Percentiles rank a stretch among this genome's conserved stretches.
Evolutionary conservation across 2,113 vertebrate species (phyloP).

Genomic region (Nothoprocta pentlandii): DNA sequence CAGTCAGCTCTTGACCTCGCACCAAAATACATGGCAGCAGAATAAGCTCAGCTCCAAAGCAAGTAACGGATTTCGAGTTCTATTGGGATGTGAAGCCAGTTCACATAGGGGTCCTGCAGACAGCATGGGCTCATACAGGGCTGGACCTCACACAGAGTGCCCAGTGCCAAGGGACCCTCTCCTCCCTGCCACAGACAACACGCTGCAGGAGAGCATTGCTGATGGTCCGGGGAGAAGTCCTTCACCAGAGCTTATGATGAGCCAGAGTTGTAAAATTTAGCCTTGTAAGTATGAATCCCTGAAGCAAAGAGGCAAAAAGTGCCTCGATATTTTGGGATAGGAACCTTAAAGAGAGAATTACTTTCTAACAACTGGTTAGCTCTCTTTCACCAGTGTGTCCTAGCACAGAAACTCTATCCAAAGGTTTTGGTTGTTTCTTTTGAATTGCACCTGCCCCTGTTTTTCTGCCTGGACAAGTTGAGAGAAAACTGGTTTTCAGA

Average conservation of each 20-base stretch:
- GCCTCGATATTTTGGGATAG: neutral
- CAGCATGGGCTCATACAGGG: rapidly evolving
- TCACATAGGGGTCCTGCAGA: neutral
- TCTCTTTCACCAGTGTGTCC: neutral
- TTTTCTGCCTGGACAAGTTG: neutral
- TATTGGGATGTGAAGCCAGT: neutral
- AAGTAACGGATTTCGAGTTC: neutral
- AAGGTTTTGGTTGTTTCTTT: neutral
- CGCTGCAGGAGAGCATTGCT: too few species aligned
- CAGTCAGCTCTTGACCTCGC: neutral
- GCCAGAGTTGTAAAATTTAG: neutral
- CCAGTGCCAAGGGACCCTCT: too few species aligned
- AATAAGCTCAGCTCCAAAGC: neutral
- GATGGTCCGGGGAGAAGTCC: too few species aligned
- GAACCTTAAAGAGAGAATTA: neutral
- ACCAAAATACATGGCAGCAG: neutral
- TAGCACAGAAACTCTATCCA: neutral
- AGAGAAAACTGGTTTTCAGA: neutral
- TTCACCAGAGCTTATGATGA: too few species aligned
- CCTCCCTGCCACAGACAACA: too few species aligned
- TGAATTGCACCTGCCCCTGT: neutral
- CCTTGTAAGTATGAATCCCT: neutral
- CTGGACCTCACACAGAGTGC: too few species aligned
- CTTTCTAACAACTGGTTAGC: neutral
- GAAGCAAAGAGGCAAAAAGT: neutral